Evolutionary conservation across 2,797 vertebrate genomes (phyloP).

Genomic region (Scleropages formosus): DNA sequence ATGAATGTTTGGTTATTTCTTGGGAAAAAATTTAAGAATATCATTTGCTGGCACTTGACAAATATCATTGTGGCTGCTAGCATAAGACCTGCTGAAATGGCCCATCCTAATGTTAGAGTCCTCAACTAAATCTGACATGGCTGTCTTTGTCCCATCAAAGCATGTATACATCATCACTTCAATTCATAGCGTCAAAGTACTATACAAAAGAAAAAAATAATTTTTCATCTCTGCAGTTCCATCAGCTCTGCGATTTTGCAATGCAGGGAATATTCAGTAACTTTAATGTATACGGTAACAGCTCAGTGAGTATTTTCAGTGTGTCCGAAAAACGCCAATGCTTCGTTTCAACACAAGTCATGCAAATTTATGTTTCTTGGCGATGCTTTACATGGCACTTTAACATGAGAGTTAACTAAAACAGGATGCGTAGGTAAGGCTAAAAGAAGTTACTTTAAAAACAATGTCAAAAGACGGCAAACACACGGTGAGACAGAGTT

Average conservation of each 20-base stretch:
- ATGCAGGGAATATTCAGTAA: neutral
- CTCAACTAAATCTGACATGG: slow-evolving; percentile 15
- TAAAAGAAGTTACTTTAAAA: slow-evolving; percentile 1
- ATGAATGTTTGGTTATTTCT: neutral
- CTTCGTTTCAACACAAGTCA: slow-evolving; percentile 42
- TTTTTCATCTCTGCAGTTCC: neutral
- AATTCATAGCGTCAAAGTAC: slow-evolving; percentile 11
- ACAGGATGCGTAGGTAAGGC: slow-evolving; percentile 22
- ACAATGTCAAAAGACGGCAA: slow-evolving; percentile 25
- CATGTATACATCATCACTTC: neutral
- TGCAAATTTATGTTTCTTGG: slow-evolving; percentile 49
- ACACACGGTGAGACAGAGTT: slow-evolving; percentile 24
- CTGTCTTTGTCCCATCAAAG: neutral
- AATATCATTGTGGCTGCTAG: neutral
- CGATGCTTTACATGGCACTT: slow-evolving; percentile 57
- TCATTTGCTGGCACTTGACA: neutral
- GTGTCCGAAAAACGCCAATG: neutral
- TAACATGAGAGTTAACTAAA: slow-evolving; percentile 36
- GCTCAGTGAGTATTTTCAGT: neutral
- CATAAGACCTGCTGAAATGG: too few species aligned
- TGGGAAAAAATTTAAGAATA: neutral
- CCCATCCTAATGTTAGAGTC: neutral
- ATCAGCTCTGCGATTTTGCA: neutral
- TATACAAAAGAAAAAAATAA: slow-evolving; percentile 5
- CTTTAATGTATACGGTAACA: neutral